Percentiles rank a stretch among this genome's conserved stretches.
These are phyloP conservation scores for Sthenelais limicola DNA, from an alignment of 2,888 invertebrate species.

Conservation along the genomic window DNA sequence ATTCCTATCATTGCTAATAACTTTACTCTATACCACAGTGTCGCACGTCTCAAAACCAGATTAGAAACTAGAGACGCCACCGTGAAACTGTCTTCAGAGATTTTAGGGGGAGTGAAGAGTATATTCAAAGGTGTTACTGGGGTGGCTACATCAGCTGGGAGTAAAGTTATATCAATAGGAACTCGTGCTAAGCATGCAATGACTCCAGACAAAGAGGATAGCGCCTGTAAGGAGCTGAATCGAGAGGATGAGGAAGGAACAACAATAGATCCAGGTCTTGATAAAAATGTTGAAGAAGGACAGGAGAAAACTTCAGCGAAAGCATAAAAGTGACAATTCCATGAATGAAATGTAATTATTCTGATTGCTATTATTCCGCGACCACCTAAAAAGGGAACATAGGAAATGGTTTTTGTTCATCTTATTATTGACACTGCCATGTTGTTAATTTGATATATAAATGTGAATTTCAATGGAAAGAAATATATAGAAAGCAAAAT, in stretches of 20 bases:
- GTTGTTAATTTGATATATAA: too few relatives aligned
- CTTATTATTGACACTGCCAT: too few relatives aligned
- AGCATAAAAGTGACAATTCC: too few relatives aligned
- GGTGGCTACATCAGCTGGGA: constrained; percentile 9
- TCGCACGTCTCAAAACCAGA: constrained; percentile 33
- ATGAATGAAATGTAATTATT: too few relatives aligned
- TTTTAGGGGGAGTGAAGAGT: background rate
- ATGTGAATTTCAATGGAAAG: too few relatives aligned
- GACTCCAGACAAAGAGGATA: constrained; percentile 9
- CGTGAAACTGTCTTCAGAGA: constrained; percentile 19
- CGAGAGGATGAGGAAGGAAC: background rate
- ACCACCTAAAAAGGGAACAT: too few relatives aligned
- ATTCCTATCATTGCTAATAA: constrained; percentile 44
- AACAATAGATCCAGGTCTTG: too few relatives aligned
- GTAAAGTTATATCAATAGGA: constrained; percentile 6
- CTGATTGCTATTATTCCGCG: too few relatives aligned
- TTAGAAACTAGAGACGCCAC: constrained; percentile 18
- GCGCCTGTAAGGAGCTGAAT: background rate
- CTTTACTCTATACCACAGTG: constrained; percentile 40
- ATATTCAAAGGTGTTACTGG: constrained; percentile 7
- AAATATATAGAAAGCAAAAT: too few relatives aligned
- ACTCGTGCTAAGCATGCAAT: constrained; percentile 12
- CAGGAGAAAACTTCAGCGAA: too few relatives aligned
- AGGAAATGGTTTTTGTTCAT: too few relatives aligned
- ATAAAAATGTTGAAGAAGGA: too few relatives aligned